Base-by-base conservation (phyloP, 2,888 invertebrate genomes). In the Ypsolopha scabrella region DNA sequence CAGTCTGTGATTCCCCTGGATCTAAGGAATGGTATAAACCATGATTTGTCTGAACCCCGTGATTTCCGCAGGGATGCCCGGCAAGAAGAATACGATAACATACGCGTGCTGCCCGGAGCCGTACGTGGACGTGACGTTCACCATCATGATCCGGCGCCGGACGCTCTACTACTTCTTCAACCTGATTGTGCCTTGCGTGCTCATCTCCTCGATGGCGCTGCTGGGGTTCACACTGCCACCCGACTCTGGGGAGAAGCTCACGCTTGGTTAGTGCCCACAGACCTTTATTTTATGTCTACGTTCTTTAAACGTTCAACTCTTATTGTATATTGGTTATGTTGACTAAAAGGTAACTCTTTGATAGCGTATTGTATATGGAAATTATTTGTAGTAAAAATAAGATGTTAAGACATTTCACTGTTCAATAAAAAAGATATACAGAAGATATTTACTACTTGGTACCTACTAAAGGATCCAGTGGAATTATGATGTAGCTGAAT, bases 161-260 rank as follows among this genome's bases (percentile, higher is more conserved):
- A 98, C 98, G 49, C 90, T 99, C 68, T 99, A 98, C 90, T 99
- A 99, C 89, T 98, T 98, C 88, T 97, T 99, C 92, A 99, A 99
- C 89, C 92, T 99, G 83, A 98, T 99, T 83, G 97, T 99, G 72
- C 99, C 99, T 64, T 98, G 98, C 82, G 96, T 99, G 72, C 92
- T 99, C 71, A 99, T 99, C 79, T 97, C 98, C 58, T 97, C 98
- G 63, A 98, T 99, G 96, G 98, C 98, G 63, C 92, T 99, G 63
- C 90, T 99, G 69, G 97, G 98, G 62, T 99, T 99, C 89, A 97
- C 98, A 60, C 89, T 99, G 75, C 99, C 99, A 60, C 98, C 98
- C 55, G 99, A 99, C 78, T 96, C 97, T 48, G 97, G 97, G 67
- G 97, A 98, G 82, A 98, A 98, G 85, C 91, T 98, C 62, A 96